Percentiles rank a stretch among this genome's conserved stretches.
Evolutionary conservation across 2,797 vertebrate genomes (phyloP).

Genomic region (Artibeus lituratus): DNA sequence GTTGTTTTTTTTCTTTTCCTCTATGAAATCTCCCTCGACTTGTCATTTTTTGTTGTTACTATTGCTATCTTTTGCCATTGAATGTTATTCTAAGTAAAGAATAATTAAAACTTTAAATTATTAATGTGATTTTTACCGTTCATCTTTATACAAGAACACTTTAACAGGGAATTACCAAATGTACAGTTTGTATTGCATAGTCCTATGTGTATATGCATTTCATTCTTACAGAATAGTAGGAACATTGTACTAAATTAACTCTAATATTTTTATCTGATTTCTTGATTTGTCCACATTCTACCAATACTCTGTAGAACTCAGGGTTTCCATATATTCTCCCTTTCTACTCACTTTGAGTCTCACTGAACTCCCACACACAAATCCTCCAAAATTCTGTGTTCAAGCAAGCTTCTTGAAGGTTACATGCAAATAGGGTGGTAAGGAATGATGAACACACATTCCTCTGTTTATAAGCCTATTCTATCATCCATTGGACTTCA

Average conservation of each 20-base stretch:
- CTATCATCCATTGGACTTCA: neutral
- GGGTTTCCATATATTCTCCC: neutral
- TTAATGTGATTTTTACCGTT: neutral
- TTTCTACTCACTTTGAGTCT: neutral
- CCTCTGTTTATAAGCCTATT: neutral
- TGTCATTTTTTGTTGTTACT: neutral
- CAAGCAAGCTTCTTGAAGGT: neutral
- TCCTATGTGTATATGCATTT: neutral
- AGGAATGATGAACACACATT: neutral
- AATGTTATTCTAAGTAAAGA: neutral
- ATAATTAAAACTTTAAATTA: neutral
- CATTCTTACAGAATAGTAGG: neutral
- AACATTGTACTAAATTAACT: neutral
- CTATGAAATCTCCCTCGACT: neutral
- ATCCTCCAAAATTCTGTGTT: neutral
- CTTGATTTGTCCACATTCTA: neutral
- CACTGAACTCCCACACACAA: neutral
- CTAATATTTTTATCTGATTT: neutral
- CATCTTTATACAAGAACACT: neutral
- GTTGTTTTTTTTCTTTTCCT: neutral
- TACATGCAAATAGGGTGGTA: neutral
- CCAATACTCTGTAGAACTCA: neutral
- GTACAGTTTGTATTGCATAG: neutral
- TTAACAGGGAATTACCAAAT: neutral
- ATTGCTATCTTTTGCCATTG: neutral